Evolutionary conservation across 2,113 vertebrate genomes (phyloP), one percentile per base, ranked within the genome.

Genomic region (Mobula birostris): DNA sequence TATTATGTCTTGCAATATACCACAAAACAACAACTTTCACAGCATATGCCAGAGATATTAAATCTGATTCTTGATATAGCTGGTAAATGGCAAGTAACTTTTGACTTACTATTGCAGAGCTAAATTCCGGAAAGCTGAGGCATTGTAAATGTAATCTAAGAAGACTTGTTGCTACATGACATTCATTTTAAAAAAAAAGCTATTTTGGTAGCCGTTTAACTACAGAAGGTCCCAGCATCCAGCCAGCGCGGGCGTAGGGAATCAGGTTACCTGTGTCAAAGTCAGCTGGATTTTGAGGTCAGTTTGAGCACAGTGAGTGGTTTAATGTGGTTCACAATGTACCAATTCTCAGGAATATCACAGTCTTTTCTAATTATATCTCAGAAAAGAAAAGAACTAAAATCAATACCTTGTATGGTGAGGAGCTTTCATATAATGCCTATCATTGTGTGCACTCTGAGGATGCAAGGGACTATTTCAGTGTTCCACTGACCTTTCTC

Each of bases 311-410:
- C 85, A 90, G 66, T 90, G 85, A 68, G 29, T 93, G 40, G 70
- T 74, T 93, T 68, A 66, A 90, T 90, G 61, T 92, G 88, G 63
- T 56, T 93, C 40, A 48, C 40, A 74, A 76, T 56, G 32, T 72
- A 48, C 91, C 68, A 56, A 70, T 93, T 93, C 91, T 93, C 91
- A 93, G 91, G 91, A 93, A 93, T 93, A 93, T 93, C 91, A 93
- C 68, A 74, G 91, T 56, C 91, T 74, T 74, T 48, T 40, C 91
- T 93, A 74, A 74, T 93, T 93, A 93, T 74, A 66, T 66, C 12
- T 77, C 66, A n/a, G n/a, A n/a, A n/a, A n/a, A 17, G n/a, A 79
- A 79, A 79, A 58, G 72, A 72, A 93, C 32, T 74, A 74, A 74
- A 93, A 93, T 93, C 36, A 70, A 93, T 93, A 93, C 91, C 68